Conservation (phyloP, 2,888 invertebrate species). For the Tribolium freemani region DNA sequence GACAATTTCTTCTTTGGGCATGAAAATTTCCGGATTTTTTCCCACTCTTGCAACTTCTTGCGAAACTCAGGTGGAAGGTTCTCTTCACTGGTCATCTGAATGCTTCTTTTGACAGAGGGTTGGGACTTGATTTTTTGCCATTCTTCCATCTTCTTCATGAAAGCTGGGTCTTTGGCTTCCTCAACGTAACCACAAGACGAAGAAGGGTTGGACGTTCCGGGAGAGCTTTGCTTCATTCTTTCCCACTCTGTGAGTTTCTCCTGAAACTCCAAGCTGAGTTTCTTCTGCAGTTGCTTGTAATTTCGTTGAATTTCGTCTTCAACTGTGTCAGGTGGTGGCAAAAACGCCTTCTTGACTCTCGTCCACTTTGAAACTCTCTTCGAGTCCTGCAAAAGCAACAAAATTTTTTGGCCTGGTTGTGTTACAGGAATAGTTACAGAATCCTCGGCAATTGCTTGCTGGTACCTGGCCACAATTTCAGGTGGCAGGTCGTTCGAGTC, state of each 20-base stretch:
- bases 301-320: slow-evolving; percentile 76
- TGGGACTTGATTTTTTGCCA: slow-evolving; percentile 70
- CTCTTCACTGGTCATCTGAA: slow-evolving; percentile 72
- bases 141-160: slow-evolving; percentile 69
- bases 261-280: slow-evolving; percentile 82
- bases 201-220: slow-evolving; percentile 51
- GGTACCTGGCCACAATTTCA: slow-evolving; percentile 62
- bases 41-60: slow-evolving; percentile 90
- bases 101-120: slow-evolving; percentile 49
- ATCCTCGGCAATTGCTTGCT: slow-evolving; percentile 52
- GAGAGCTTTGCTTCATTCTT: slow-evolving; percentile 59
- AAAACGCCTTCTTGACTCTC: slow-evolving; percentile 80
- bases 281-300: slow-evolving; percentile 80
- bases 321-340: slow-evolving; percentile 62
- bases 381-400: slow-evolving; percentile 27
- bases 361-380: slow-evolving; percentile 80
- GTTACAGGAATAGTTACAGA: slow-evolving; percentile 40
- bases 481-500: slow-evolving; percentile 56
- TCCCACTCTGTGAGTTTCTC: slow-evolving; percentile 76
- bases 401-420: not conserved
- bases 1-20: slow-evolving; percentile 68
- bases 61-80: slow-evolving; percentile 84
- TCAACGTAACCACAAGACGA: slow-evolving; percentile 53
- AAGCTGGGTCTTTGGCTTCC: slow-evolving; percentile 64
- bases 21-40: slow-evolving; percentile 75